A percentile compares a stretch with the other conserved stretches of the same genome.
These are phyloP conservation scores for Sarotherodon lohbergeri DNA, from an alignment of 2,113 vertebrate species.

Conservation along the genomic window DNA sequence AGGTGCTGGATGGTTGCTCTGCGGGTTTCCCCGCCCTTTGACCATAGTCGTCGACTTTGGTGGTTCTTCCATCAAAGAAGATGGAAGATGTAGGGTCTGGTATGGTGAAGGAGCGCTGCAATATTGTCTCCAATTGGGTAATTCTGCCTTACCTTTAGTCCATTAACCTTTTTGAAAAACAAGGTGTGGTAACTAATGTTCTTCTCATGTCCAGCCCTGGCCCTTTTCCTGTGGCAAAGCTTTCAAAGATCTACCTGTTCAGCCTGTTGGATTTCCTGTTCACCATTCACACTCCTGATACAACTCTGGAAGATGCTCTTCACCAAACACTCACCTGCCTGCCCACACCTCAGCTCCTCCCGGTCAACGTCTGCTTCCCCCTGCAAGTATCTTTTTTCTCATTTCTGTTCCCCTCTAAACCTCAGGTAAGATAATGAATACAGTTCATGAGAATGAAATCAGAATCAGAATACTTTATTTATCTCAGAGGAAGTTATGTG, in stretches of 20 bases:
- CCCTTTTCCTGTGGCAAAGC: neutral
- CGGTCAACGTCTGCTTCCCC: neutral
- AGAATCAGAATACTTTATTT: too few relatives aligned
- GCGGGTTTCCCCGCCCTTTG: neutral
- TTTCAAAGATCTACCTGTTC: too few relatives aligned
- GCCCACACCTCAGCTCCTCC: neutral
- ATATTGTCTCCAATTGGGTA: neutral
- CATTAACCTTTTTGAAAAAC: neutral
- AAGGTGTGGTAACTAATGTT: neutral
- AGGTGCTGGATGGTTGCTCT: neutral
- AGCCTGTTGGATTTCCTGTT: too few relatives aligned
- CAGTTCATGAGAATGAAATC: neutral
- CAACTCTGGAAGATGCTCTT: neutral
- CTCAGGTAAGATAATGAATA: neutral
- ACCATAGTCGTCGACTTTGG: neutral
- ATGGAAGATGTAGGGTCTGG: neutral
- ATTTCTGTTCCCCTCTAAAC: neutral
- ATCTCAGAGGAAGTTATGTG: neutral
- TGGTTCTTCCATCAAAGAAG: neutral
- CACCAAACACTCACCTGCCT: neutral
- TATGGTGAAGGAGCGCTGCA: neutral
- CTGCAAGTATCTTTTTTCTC: neutral
- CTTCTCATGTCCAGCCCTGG: neutral
- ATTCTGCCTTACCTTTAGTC: neutral
- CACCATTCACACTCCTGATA: neutral